Evolutionary conservation across 2,113 vertebrate species (phyloP).

Genomic region (Hassar affinis): DNA sequence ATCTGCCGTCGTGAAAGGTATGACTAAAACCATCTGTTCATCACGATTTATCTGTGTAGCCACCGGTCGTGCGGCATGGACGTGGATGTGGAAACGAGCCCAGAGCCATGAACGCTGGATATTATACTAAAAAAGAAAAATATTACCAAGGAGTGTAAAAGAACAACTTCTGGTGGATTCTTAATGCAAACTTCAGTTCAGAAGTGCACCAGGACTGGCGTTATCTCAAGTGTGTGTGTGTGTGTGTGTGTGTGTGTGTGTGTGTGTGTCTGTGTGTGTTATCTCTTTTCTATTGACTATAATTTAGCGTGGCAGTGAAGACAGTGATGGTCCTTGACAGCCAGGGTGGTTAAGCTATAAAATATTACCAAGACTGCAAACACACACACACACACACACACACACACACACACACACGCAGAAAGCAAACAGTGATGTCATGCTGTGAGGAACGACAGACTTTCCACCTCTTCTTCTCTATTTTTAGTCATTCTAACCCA

Average conservation of each 20-base stretch:
- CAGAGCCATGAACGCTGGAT: too few relatives aligned
- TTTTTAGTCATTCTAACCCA: slow-evolving; percentile 46
- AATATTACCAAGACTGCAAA: slow-evolving; percentile 11
- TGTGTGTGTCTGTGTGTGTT: not conserved
- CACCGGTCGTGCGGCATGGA: too few relatives aligned
- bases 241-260: not conserved
- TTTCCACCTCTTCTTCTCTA: slow-evolving; percentile 53
- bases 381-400: slow-evolving; percentile 43
- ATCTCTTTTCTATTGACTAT: not conserved
- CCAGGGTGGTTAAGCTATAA: not conserved
- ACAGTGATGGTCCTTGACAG: not conserved
- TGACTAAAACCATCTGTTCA: too few relatives aligned
- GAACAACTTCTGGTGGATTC: not conserved
- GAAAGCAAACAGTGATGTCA: slow-evolving; percentile 43
- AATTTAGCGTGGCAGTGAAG: not conserved
- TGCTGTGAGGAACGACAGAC: slow-evolving; percentile 43
- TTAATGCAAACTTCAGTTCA: not conserved
- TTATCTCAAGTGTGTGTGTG: not conserved
- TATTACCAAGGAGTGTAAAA: not conserved
- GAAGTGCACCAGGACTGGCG: not conserved
- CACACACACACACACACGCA: slow-evolving; percentile 27
- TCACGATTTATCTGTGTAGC: too few relatives aligned
- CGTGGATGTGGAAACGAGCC: too few relatives aligned
- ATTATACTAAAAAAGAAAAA: too few relatives aligned
- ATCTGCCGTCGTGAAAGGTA: too few relatives aligned